A percentile compares a stretch with the other conserved stretches of the same genome.
Conservation (phyloP, 2,797 vertebrate species). For the Spheniscus humboldti region DNA sequence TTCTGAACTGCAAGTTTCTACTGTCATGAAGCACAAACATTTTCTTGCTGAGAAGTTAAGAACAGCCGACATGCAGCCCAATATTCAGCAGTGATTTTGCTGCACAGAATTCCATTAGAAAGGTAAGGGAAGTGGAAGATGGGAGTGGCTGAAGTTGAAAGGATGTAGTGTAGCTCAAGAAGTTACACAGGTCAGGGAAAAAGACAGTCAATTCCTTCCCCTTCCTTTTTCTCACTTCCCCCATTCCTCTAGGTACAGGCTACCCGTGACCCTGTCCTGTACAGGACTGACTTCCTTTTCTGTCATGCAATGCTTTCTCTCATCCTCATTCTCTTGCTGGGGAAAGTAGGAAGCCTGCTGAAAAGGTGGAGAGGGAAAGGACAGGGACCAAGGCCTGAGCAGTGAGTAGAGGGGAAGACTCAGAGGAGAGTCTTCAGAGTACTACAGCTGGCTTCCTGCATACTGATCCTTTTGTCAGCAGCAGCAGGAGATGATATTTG, state of each 20-base stretch:
- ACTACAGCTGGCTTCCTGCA: not conserved
- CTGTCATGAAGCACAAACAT: not conserved
- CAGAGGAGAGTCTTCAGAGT: not conserved
- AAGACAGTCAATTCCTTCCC: not conserved
- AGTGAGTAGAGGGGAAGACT: not conserved
- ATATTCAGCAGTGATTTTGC: not conserved
- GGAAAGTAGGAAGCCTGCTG: not conserved
- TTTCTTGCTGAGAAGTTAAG: not conserved
- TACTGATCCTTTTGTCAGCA: not conserved
- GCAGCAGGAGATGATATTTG: not conserved
- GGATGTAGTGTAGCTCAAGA: not conserved
- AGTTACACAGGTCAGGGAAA: not conserved
- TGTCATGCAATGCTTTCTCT: not conserved
- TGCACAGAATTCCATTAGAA: not conserved
- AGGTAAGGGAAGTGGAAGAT: not conserved
- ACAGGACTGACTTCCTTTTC: not conserved
- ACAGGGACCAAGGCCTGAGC: not conserved
- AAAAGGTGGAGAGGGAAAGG: not conserved
- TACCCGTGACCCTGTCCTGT: not conserved
- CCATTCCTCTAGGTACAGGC: no score
- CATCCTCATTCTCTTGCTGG: not conserved
- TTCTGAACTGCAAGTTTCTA: not conserved
- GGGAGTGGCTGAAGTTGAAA: not conserved
- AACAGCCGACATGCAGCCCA: not conserved
- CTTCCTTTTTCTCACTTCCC: not conserved